Percentiles rank a stretch among this genome's conserved stretches.
Evolutionary conservation across 2,797 vertebrate genomes (phyloP).

Genomic region (Malacoraja senta): DNA sequence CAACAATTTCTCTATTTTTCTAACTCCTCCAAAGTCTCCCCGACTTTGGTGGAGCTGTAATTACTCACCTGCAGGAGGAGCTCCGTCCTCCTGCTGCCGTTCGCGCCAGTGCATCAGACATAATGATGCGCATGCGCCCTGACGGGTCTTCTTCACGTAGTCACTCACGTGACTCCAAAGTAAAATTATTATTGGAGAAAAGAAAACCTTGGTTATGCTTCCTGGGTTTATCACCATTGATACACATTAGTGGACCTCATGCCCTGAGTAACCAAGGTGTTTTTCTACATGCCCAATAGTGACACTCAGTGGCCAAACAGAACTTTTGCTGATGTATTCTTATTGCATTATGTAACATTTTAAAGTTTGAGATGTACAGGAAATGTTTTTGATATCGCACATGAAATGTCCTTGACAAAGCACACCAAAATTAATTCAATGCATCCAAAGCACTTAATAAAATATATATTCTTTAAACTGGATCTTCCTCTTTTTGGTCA

Average conservation of each 20-base stretch:
- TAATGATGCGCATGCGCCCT: too few relatives aligned
- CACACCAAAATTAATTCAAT: not conserved
- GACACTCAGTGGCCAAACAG: slow-evolving; percentile 16
- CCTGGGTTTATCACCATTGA: not conserved
- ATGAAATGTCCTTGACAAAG: not conserved
- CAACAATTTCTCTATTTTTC: too few relatives aligned
- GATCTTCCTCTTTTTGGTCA: too few relatives aligned
- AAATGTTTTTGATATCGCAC: not conserved
- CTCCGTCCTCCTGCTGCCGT: too few relatives aligned
- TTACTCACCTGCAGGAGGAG: too few relatives aligned
- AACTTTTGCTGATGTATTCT: not conserved
- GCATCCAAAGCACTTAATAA: not conserved
- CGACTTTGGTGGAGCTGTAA: too few relatives aligned
- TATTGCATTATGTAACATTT: not conserved
- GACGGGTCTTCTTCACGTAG: too few relatives aligned
- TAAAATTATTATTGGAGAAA: not conserved
- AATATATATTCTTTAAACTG: too few relatives aligned
- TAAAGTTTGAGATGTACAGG: not conserved
- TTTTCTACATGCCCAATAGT: not conserved
- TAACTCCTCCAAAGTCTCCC: too few relatives aligned
- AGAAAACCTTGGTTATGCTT: not conserved
- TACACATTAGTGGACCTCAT: not conserved
- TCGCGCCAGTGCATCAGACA: too few relatives aligned
- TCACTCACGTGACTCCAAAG: too few relatives aligned
- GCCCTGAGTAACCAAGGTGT: not conserved